Conservation (phyloP, 2,888 invertebrate species). For the Apamea anceps region DNA sequence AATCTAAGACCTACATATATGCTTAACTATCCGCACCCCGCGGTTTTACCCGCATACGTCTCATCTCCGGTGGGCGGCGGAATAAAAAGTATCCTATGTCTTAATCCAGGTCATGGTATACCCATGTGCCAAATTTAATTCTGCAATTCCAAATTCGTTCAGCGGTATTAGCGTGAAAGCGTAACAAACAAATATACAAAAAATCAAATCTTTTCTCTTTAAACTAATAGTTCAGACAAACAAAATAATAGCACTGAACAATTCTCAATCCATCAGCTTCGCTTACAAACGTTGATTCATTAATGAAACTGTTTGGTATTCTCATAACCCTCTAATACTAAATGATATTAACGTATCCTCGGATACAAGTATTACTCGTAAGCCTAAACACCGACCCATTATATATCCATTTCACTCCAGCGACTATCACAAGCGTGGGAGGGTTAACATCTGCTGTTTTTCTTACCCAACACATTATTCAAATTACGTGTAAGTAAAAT, state of each 20-base stretch:
- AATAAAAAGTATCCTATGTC: too few species aligned
- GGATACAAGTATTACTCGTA: constrained; percentile 30
- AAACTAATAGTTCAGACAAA: not conserved
- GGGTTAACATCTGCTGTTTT: constrained; percentile 53
- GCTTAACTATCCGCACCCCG: not conserved
- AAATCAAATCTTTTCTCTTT: not conserved
- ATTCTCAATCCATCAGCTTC: constrained; percentile 19
- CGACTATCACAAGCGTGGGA: constrained; percentile 46
- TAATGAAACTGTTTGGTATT: constrained; percentile 38
- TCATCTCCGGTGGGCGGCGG: too few species aligned
- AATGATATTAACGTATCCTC: constrained; percentile 40
- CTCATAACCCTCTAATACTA: constrained; percentile 37
- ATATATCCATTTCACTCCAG: constrained; percentile 43
- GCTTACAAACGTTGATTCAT: constrained; percentile 27
- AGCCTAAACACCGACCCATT: constrained; percentile 41
- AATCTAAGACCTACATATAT: not conserved
- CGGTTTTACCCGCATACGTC: too few species aligned
- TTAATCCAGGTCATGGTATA: too few species aligned
- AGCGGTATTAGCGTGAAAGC: not conserved
- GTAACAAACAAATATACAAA: not conserved
- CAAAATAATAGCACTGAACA: constrained; percentile 1
- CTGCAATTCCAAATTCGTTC: not conserved
- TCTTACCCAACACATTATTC: constrained; percentile 57
- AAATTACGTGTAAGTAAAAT: constrained; percentile 59
- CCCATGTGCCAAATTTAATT: not conserved